phyloP scores from a whole-genome alignment of 2,113 vertebrate genomes.

The Hippoglossus stenolepis region DNA sequence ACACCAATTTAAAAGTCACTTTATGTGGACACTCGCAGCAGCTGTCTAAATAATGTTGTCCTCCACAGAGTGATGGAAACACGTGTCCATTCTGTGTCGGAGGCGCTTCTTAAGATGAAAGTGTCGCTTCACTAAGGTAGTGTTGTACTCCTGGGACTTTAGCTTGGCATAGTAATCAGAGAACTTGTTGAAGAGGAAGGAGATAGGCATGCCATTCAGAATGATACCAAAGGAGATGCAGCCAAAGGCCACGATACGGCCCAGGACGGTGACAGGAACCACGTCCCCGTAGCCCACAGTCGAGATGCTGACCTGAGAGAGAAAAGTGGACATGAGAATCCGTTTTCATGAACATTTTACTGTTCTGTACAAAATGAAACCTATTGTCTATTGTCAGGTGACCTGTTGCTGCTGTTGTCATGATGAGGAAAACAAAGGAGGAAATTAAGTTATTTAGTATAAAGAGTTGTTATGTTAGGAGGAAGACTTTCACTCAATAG shows the following conservation, averaged over 20 bases:
- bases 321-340: constrained; percentile 7
- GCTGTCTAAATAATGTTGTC: neutral
- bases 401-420: neutral
- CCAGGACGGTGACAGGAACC: constrained; percentile 83
- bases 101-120: constrained; percentile 77
- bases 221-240: constrained; percentile 92
- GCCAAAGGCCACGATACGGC: constrained; percentile 85
- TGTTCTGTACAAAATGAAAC: neutral
- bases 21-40: neutral
- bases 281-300: constrained; percentile 90
- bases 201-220: constrained; percentile 89
- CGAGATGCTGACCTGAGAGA: constrained; percentile 88
- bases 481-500: no score
- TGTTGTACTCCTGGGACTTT: constrained; percentile 83
- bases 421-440: neutral
- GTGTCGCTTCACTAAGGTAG: constrained; percentile 65
- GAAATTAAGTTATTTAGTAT: neutral
- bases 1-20: neutral
- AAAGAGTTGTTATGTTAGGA: no score
- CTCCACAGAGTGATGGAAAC: constrained; percentile 41
- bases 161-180: constrained; percentile 84
- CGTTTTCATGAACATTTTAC: neutral
- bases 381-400: neutral
- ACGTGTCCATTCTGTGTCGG: constrained; percentile 56
- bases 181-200: constrained; percentile 78